phyloP scores from a whole-genome alignment of 2,888 invertebrate genomes.

The Brachyptera risi region DNA sequence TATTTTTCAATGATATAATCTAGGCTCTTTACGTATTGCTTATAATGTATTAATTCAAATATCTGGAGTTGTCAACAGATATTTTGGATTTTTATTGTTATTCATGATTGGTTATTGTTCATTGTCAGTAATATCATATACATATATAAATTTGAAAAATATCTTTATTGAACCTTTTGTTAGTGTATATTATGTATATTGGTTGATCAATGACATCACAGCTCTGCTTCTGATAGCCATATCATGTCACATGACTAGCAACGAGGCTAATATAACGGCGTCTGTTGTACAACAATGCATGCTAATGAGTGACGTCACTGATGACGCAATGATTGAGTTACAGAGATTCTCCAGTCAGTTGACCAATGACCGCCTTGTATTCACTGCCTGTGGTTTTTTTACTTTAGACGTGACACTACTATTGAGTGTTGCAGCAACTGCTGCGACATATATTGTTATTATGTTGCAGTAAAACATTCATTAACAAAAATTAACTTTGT shows the following conservation, averaged over 20 bases:
- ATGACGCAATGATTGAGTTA: background rate
- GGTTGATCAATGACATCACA: background rate
- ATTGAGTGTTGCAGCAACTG: background rate
- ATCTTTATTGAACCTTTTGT: no score
- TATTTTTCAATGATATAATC: no score
- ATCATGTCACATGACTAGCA: background rate
- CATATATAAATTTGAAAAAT: no score
- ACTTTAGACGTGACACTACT: background rate
- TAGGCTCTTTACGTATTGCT: no score
- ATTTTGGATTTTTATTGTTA: no score
- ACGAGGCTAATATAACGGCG: background rate
- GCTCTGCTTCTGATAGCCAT: background rate
- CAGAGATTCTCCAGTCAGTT: background rate
- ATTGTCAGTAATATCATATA: no score
- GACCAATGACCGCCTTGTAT: background rate
- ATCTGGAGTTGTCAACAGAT: no score
- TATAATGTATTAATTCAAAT: no score
- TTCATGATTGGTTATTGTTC: no score
- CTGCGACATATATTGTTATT: background rate
- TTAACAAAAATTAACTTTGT: background rate
- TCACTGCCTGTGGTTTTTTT: conserved; percentile 1
- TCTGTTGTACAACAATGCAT: background rate
- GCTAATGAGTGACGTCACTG: background rate
- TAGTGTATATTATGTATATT: no score
- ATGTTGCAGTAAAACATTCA: background rate